Evolutionary conservation across 2,797 vertebrate genomes (phyloP), one percentile per base, ranked within the genome.

Genomic region (Prionace glauca): DNA sequence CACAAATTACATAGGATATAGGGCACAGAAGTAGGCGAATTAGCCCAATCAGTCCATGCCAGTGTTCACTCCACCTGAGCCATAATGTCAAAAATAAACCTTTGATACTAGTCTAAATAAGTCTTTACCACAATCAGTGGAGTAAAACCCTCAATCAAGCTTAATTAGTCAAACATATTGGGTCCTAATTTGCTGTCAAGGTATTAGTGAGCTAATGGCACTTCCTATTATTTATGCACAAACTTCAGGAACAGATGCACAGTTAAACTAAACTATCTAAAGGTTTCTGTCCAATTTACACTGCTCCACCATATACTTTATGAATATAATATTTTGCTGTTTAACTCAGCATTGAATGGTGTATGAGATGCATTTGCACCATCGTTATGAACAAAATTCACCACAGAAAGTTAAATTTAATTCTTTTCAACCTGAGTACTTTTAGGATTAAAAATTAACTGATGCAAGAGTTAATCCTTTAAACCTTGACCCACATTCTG

Each of bases 81-180:
- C 29, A 11, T 32, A 29, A 65, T 32, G 29, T 26, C 26, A 60
- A 88, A 26, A 60, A 60, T 88, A 65, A 91, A 91, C 65, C 65
- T n/a, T 56, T 91, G 11, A 60, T 60, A 3, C 24, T 60, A 56
- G 50, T 88, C 26, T 60, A 88, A 88, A 29, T 45, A 90, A 14
- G 1, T 65, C 56, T 65, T n/a, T 65, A 65, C 62, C 16, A 22
- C 62, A 91, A 65, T 65, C 29, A 62, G 65, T 65, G 32, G n/a
- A 32, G 32, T 67, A 36, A 65, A 36, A 91, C 9, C 88, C 60
- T 62, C 60, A 91, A 91, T 65, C 29, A 62, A 18, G 32, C 29
- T 91, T 91, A n/a, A n/a, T 65, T 91, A 50, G 32, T 67, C 62
- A 91, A 91, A 32, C 36, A 91, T 91, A 65, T 91, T 65, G 50